These are phyloP conservation scores for Triplophysa bombifrons DNA, from an alignment of 2,797 vertebrate species.

Conservation along the genomic window DNA sequence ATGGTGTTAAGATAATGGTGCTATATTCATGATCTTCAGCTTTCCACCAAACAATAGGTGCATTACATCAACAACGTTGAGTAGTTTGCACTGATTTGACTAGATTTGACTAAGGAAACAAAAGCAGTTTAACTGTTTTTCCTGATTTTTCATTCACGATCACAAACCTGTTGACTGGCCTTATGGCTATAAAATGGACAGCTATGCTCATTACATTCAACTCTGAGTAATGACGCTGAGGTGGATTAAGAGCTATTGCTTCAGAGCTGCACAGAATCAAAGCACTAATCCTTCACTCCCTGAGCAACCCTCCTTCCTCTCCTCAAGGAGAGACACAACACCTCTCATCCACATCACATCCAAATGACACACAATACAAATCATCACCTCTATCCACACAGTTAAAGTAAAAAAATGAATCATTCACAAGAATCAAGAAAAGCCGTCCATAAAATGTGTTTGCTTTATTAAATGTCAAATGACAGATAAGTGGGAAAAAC, in stretches of 20 bases:
- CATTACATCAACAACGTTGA: background rate
- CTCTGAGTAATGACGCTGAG: constrained; percentile 44
- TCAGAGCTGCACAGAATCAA: constrained; percentile 46
- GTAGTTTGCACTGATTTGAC: background rate
- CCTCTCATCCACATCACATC: constrained; percentile 21
- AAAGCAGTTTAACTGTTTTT: constrained; percentile 24
- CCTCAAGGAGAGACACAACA: constrained; percentile 6
- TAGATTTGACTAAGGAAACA: constrained; percentile 31
- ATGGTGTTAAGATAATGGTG: background rate
- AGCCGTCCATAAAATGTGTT: background rate
- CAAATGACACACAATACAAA: constrained; percentile 43
- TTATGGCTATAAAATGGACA: constrained; percentile 26
- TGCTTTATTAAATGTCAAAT: background rate
- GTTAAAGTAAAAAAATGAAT: constrained; percentile 8
- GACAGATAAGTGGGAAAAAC: background rate
- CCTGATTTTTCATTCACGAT: constrained; percentile 38
- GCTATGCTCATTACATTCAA: constrained; percentile 38
- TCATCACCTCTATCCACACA: constrained; percentile 27
- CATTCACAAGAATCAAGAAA: constrained; percentile 21
- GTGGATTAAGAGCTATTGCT: constrained; percentile 47
- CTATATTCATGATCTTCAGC: background rate
- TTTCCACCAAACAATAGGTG: constrained; percentile 3
- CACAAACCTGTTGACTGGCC: constrained; percentile 40
- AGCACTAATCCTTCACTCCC: constrained; percentile 51
- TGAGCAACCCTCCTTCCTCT: constrained; percentile 20